Conservation (phyloP, 2,797 vertebrate genomes). For the Lepilemur ruficaudatus region DNA sequence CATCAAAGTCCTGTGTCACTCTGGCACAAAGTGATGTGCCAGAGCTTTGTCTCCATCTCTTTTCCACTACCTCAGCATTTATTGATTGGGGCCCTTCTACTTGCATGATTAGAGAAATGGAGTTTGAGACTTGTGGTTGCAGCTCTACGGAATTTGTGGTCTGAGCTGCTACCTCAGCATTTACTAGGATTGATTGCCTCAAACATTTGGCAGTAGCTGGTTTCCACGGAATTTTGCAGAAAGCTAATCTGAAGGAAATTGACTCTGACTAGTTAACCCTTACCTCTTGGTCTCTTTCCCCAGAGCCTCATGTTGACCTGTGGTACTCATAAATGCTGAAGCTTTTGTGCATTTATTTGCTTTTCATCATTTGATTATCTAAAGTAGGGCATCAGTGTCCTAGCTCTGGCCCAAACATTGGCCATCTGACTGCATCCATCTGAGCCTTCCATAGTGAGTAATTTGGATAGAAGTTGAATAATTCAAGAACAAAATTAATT, state of each 20-base stretch:
- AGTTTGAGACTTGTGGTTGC: background rate
- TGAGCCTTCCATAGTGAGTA: background rate
- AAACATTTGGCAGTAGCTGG: background rate
- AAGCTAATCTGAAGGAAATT: background rate
- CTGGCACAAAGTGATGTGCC: background rate
- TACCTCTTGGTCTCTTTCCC: background rate
- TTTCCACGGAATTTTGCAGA: background rate
- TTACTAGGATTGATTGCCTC: background rate
- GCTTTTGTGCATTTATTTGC: background rate
- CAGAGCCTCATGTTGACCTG: background rate
- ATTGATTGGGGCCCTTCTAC: background rate
- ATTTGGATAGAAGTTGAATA: background rate
- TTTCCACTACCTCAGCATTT: background rate
- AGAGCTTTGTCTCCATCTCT: background rate
- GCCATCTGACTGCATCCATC: background rate
- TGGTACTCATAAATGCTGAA: background rate
- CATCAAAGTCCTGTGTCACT: background rate
- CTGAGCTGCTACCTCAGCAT: background rate
- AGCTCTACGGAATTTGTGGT: background rate
- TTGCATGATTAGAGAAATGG: background rate
- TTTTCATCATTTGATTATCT: background rate
- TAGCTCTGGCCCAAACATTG: background rate
- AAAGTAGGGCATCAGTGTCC: background rate
- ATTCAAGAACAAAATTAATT: background rate
- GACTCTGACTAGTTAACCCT: background rate